Conservation (phyloP, 1,140 invertebrate genomes). For the Sarcophaga peregrina region DNA sequence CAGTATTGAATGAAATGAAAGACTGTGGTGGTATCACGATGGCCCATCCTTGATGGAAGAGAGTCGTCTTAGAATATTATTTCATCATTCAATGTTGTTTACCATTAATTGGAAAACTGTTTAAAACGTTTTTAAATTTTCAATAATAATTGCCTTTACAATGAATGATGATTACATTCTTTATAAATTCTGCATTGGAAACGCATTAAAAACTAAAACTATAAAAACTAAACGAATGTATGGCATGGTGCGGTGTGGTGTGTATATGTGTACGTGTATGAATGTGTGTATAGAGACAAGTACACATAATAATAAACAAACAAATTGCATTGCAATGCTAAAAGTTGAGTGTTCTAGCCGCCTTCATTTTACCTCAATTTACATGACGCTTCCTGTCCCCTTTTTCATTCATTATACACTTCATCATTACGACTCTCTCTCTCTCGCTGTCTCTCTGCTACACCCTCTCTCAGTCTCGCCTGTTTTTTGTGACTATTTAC, state of each 20-base stretch:
- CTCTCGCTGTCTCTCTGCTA: not conserved
- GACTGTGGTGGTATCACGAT: too few relatives aligned
- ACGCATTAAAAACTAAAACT: slow-evolving; percentile 14
- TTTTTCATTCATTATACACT: too few relatives aligned
- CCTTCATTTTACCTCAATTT: slow-evolving; percentile 32
- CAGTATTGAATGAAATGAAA: too few relatives aligned
- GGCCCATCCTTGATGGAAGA: too few relatives aligned
- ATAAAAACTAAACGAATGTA: not conserved
- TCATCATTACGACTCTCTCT: not conserved
- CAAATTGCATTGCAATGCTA: slow-evolving; percentile 12
- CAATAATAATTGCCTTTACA: too few relatives aligned
- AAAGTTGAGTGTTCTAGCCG: slow-evolving; percentile 35
- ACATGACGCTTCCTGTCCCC: too few relatives aligned
- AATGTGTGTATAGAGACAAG: not conserved
- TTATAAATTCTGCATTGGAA: not conserved
- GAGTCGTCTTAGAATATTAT: too few relatives aligned
- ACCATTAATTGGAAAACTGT: too few relatives aligned
- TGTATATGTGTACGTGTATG: not conserved
- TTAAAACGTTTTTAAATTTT: too few relatives aligned
- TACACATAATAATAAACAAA: slow-evolving; percentile 3
- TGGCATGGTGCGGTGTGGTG: too few relatives aligned
- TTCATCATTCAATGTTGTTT: too few relatives aligned
- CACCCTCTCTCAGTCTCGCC: not conserved
- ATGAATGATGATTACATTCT: too few relatives aligned
- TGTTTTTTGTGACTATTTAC: not conserved